Evolutionary conservation across 2,113 vertebrate genomes (phyloP).

Genomic region (Rynchops niger): DNA sequence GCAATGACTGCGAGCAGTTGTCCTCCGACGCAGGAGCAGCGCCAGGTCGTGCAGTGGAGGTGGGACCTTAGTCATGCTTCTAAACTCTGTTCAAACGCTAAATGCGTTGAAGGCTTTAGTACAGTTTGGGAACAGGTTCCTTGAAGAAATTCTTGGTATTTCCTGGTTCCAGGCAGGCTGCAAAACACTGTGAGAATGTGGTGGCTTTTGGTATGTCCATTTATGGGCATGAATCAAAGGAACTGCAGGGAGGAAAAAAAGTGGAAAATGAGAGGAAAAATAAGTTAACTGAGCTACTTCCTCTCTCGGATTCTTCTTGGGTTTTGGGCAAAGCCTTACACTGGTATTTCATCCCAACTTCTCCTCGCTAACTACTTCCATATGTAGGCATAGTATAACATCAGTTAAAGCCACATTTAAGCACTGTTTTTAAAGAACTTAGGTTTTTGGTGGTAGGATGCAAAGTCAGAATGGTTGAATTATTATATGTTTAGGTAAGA

Average conservation of each 20-base stretch:
- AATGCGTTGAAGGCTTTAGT: slow-evolving; percentile 36
- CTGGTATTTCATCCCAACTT: slow-evolving; percentile 52
- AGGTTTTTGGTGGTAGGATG: neutral
- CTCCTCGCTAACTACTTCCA: slow-evolving; percentile 61
- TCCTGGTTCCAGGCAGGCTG: slow-evolving; percentile 67
- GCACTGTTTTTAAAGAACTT: slow-evolving; percentile 19
- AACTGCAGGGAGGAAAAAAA: slow-evolving; percentile 58
- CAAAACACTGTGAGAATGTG: slow-evolving; percentile 67
- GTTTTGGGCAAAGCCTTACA: slow-evolving; percentile 51
- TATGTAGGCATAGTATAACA: slow-evolving; percentile 46
- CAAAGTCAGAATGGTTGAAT: neutral
- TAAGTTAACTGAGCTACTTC: slow-evolving; percentile 70
- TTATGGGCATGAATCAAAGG: slow-evolving; percentile 71
- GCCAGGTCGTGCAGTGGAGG: neutral
- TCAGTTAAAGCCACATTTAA: slow-evolving; percentile 45
- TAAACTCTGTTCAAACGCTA: neutral
- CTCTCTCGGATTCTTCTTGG: slow-evolving; percentile 61
- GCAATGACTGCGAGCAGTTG: neutral
- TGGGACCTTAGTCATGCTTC: slow-evolving; percentile 34
- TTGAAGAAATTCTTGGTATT: slow-evolving; percentile 69
- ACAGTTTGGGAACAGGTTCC: slow-evolving; percentile 59
- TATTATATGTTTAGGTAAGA: slow-evolving; percentile 2
- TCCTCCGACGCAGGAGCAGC: neutral
- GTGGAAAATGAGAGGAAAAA: slow-evolving; percentile 70
- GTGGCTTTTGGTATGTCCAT: slow-evolving; percentile 68